A percentile compares a stretch with the other conserved stretches of the same genome.
phyloP scores from a whole-genome alignment of 1,140 invertebrate genomes.

The Drosophila kepulauana region DNA sequence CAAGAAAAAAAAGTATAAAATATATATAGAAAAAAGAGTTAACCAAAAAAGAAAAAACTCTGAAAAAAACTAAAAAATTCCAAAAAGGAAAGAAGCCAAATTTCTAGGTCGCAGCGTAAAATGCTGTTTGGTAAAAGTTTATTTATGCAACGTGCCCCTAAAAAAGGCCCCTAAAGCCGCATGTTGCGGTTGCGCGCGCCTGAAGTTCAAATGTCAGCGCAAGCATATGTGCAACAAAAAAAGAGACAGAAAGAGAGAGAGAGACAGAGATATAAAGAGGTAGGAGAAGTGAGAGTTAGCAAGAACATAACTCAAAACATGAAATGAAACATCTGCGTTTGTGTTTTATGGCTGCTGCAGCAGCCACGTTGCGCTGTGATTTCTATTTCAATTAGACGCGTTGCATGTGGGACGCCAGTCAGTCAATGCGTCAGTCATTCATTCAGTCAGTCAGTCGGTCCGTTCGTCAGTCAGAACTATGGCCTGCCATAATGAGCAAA shows the following conservation, averaged over 20 bases:
- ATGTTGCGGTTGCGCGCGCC: conserved; percentile 59
- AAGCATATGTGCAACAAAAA: conserved; percentile 19
- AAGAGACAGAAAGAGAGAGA: conserved; percentile 10
- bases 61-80: background rate
- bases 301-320: conserved; percentile 67
- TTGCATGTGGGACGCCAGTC: conserved; percentile 57
- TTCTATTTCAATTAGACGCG: conserved; percentile 74
- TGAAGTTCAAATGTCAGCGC: conserved; percentile 75
- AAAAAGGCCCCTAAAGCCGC: conserved; percentile 29
- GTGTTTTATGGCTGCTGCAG: conserved; percentile 37
- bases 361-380: conserved; percentile 43
- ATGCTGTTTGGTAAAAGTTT: conserved; percentile 56
- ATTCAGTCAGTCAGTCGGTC: conserved; percentile 15
- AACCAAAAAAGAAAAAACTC: background rate
- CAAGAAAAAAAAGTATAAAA: conserved; percentile 19
- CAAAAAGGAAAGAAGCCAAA: conserved; percentile 58
- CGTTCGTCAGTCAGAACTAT: conserved; percentile 32
- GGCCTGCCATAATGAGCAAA: conserved; percentile 66
- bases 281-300: conserved; percentile 16
- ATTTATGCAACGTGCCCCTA: conserved; percentile 67
- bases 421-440: conserved; percentile 10
- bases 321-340: conserved; percentile 70
- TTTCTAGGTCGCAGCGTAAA: conserved; percentile 44
- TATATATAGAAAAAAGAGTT: no score
- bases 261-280: background rate